Base-by-base conservation (phyloP, 2,888 invertebrate genomes). In the Cryptocheilus praepositus region DNA sequence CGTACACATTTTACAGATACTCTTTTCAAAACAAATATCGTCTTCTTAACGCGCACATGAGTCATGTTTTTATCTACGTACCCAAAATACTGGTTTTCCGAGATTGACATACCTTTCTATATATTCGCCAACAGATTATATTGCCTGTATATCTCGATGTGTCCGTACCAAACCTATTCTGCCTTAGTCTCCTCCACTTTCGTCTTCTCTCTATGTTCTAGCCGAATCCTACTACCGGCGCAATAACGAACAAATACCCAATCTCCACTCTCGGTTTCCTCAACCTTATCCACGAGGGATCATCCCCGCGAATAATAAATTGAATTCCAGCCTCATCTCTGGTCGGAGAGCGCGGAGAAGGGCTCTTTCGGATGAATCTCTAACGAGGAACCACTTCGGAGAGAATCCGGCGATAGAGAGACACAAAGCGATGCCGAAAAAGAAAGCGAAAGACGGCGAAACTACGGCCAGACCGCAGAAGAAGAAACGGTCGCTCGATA, bases 291-390 rank as follows among this genome's bases (percentile, higher is more conserved):
- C 72, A 64, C 64, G 22, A 7, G 53, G 67, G 67, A 66, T 67
- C 61, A 76, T 76, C 65, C 60, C 25, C 21, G 52, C 56, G 70
- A 70, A 76, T 76, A 76, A 76, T 76, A 73, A 70, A 76, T 70
- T 76, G 76, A 75, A 76, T 76, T 73, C 64, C 55, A 59, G 67
- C 61, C 70, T 76, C 65, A 65, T 70, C 57, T 67, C 64, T 71
- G 52, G 21, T 18, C 22, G 52, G 64, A 75, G 55, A 53, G 18
- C 21, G 59, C 44, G 63, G 63, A 60, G 52, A 53, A 61, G 54
- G 63, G 61, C 57, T 21, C 52, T 52, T 21, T 52, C 52, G 52
- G 52, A 52, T 52, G 52, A 52, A 52, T 21, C 52, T 21, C 52
- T 52, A 52, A 52, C 52, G 22, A 52, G 52, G 11, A 52, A 18